Percentiles rank a stretch among this genome's conserved stretches.
phyloP scores from a whole-genome alignment of 2,797 vertebrate genomes.

The Hirundo rustica region DNA sequence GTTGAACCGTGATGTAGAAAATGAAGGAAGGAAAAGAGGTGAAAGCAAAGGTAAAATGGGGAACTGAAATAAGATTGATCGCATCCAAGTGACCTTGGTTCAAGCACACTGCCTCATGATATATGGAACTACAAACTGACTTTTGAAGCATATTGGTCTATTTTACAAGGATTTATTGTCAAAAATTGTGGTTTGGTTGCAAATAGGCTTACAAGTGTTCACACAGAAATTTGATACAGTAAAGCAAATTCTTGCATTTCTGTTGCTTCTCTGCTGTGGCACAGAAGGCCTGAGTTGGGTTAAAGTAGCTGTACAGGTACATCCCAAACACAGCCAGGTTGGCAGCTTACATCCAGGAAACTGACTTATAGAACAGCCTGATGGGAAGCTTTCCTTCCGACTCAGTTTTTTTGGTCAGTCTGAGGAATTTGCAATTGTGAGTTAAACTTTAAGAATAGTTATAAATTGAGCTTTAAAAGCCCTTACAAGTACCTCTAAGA shows the following conservation, averaged over 20 bases:
- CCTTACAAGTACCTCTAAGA: background rate
- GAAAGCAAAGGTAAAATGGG: background rate
- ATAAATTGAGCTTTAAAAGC: conserved; percentile 8
- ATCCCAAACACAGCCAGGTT: background rate
- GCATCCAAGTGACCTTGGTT: background rate
- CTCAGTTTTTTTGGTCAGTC: background rate
- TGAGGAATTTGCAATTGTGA: background rate
- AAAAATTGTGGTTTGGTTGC: background rate
- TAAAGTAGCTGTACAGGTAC: background rate
- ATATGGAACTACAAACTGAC: background rate
- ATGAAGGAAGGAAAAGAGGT: background rate
- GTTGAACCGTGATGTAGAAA: background rate
- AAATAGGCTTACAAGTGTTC: background rate
- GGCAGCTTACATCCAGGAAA: background rate
- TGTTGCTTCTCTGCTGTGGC: background rate
- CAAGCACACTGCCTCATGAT: background rate
- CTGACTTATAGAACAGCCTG: background rate
- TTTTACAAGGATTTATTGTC: background rate
- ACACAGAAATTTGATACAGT: background rate
- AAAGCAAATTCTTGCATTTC: background rate
- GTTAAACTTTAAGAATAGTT: background rate
- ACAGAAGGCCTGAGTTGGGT: background rate
- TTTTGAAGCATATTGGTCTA: background rate
- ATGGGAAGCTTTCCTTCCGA: background rate
- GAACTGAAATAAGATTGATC: background rate